Conservation (phyloP, 2,113 vertebrate species). For the Myxocyprinus asiaticus region DNA sequence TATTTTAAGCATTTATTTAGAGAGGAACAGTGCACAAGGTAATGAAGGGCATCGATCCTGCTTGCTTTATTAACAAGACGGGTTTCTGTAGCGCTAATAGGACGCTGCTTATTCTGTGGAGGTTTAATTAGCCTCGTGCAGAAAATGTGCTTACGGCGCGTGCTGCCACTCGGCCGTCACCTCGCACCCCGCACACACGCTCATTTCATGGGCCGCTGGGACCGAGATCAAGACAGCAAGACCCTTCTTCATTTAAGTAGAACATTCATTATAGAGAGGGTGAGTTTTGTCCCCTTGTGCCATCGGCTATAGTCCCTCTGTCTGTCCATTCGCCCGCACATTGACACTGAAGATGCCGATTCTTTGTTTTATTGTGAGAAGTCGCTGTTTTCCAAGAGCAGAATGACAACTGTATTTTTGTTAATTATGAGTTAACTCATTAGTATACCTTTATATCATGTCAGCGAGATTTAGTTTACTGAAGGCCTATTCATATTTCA, state of each 20-base stretch:
- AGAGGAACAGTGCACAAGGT: constrained; percentile 60
- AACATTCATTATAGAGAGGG: constrained; percentile 66
- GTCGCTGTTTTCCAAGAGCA: neutral
- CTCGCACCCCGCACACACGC: constrained; percentile 56
- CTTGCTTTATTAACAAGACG: constrained; percentile 71
- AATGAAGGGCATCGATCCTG: constrained; percentile 77
- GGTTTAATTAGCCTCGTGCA: constrained; percentile 77
- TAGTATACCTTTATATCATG: too few species aligned
- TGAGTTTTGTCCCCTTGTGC: constrained; percentile 49
- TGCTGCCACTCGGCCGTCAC: constrained; percentile 69
- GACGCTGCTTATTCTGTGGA: constrained; percentile 71
- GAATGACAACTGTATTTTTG: too few species aligned
- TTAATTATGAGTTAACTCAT: too few species aligned
- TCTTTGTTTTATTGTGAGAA: neutral
- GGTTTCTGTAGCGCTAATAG: constrained; percentile 74
- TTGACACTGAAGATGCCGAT: neutral
- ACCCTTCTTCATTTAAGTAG: constrained; percentile 66
- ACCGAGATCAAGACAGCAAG: constrained; percentile 63
- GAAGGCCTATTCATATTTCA: too few species aligned
- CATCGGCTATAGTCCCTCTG: neutral
- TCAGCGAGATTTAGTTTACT: too few species aligned
- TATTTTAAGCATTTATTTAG: constrained; percentile 50
- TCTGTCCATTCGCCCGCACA: neutral
- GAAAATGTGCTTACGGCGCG: constrained; percentile 78
- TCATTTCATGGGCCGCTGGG: constrained; percentile 73